Base-by-base conservation (phyloP, 2,113 vertebrate genomes). In the Canis aureus region DNA sequence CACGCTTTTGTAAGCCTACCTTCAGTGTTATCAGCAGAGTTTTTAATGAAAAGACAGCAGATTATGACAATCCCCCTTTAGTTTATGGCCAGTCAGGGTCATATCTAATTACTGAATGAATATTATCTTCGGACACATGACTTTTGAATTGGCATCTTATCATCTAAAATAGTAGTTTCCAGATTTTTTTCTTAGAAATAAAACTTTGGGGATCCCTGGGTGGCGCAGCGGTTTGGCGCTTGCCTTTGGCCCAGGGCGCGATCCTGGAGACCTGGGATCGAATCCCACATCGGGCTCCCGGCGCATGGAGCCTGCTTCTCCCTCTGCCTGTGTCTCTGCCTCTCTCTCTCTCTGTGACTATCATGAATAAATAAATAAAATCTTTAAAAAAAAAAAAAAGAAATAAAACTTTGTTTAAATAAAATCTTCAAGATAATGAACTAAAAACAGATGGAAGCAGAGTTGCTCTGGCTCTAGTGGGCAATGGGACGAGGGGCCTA, bases 351-450 rank as follows among this genome's bases (percentile, higher is more conserved):
- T 35, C 35, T 35, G 35, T 35, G 35, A 35, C 35, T 35, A 35
- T 35, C 35, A 35, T 35, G 35, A 35, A 35, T 35, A 35, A 35
- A 35, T 35, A 35, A 35, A 35, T 35, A 35, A 35, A 35, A 35
- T 35, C 35, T 35, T 35, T 35, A 35, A 35, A 35, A 35, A 35
- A 35, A 35, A 35, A 35, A 35, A 35, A 35, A 35, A 78, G 15
- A 8, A 86, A 73, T 88, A 92, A 86, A 69, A 51, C 35, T 84
- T 71, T 32, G 78, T 89, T 92, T 27, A 64, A 71, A 92, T 79
- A 94, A 74, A 94, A 69, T 78, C 3, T 96, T 76, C 69, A 55
- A 93, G 86, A 71, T 29, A 93, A 78, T 32, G 3, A 97, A 89
- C 78, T 51, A 74, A 35, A 97, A 94, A 78, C 49, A 57, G 2